Conservation (phyloP, 1,140 invertebrate species). For the Drosophila albomicans region DNA sequence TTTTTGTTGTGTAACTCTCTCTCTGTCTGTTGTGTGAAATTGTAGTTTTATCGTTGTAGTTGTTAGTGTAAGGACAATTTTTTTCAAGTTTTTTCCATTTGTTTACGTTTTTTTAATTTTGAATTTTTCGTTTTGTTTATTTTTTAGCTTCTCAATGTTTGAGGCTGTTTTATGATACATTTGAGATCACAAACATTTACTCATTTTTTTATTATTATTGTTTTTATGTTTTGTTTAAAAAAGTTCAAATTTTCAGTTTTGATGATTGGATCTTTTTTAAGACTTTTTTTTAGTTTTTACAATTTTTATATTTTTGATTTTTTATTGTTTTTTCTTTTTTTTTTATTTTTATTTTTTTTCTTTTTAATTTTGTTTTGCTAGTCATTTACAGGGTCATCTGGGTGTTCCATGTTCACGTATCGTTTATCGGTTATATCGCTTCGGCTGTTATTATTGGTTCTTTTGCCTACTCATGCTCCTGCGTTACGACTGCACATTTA, state of each 20-base stretch:
- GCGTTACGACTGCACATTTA: conserved; percentile 86
- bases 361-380: conserved; percentile 40
- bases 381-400: conserved; percentile 67
- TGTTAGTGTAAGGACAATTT: conserved; percentile 57
- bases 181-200: conserved; percentile 85
- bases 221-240: conserved; percentile 68
- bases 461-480: conserved; percentile 17
- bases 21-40: conserved; percentile 31
- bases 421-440: conserved; percentile 30
- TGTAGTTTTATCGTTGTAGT: conserved; percentile 40
- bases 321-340: conserved; percentile 49
- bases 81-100: conserved; percentile 54
- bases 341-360: conserved; percentile 35
- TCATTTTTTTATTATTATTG: conserved; percentile 48
- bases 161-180: conserved; percentile 78
- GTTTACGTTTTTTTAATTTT: conserved; percentile 43
- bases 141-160: conserved; percentile 69
- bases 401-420: conserved; percentile 56
- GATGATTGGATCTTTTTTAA: conserved; percentile 64
- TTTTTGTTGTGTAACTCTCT: conserved; percentile 61
- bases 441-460: conserved; percentile 29
- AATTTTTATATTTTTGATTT: conserved; percentile 74
- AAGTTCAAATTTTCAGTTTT: conserved; percentile 75
- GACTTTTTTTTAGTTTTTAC: conserved; percentile 57
- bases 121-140: conserved; percentile 28